Conservation (phyloP, 2,888 invertebrate species). For the Rapana venosa region DNA sequence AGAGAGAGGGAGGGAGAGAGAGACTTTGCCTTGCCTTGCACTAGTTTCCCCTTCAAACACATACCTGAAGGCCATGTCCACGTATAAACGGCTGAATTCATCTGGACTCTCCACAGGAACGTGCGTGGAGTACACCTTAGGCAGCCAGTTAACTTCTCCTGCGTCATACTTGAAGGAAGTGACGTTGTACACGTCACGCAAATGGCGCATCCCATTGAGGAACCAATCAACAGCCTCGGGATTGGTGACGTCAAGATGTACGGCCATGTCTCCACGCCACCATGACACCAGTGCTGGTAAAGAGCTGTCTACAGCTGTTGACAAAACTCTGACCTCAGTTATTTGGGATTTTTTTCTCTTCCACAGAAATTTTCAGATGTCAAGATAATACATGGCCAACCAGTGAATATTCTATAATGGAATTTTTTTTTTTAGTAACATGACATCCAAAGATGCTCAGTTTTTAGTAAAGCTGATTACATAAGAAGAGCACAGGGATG, state of each 20-base stretch:
- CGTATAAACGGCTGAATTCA: conserved; percentile 65
- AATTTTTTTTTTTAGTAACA: no score
- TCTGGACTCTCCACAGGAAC: conserved; percentile 59
- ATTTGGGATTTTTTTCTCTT: no score
- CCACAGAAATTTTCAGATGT: no score
- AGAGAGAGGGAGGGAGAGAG: not conserved
- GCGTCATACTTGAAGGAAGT: conserved; percentile 94
- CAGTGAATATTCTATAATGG: no score
- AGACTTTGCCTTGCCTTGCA: no score
- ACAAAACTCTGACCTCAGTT: no score
- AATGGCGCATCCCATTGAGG: conserved; percentile 83
- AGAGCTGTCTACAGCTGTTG: conserved; percentile 50
- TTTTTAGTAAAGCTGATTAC: no score
- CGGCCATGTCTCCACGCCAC: conserved; percentile 85
- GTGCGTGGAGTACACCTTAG: conserved; percentile 58
- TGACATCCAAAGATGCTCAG: no score
- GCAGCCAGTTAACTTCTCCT: conserved; percentile 78
- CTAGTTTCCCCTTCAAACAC: not conserved
- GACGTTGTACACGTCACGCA: conserved; percentile 84
- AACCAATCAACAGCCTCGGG: conserved; percentile 89
- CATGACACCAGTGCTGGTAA: conserved; percentile 82
- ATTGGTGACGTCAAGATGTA: conserved; percentile 94
- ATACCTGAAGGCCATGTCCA: conserved; percentile 56
- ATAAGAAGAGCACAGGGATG: no score
- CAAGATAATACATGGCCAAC: no score